These are phyloP conservation scores for Podarcis siculus DNA, from an alignment of 2,797 vertebrate species.

Conservation along the genomic window DNA sequence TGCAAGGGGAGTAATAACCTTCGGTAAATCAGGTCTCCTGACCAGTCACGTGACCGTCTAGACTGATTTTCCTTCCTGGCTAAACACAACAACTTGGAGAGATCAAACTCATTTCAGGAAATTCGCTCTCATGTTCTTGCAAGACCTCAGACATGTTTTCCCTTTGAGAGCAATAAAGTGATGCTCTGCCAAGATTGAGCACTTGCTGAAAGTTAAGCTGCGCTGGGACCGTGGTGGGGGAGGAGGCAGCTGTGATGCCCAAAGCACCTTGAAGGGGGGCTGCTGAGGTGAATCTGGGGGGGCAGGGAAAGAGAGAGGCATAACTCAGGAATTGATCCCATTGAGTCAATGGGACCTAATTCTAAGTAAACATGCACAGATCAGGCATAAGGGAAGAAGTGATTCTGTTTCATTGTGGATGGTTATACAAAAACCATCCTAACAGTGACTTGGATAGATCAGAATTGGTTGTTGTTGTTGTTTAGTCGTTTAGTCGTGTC, in stretches of 20 bases:
- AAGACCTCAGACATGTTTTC: background rate
- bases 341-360: background rate
- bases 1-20: background rate
- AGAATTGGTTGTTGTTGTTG: background rate
- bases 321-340: background rate
- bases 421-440: background rate
- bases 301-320: background rate
- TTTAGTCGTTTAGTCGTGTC: too few species aligned
- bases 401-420: background rate
- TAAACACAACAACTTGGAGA: background rate
- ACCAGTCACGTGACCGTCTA: background rate
- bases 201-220: background rate
- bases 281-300: background rate
- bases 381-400: background rate
- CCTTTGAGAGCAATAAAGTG: background rate
- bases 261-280: background rate
- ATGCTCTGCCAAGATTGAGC: background rate
- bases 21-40: background rate
- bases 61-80: constrained; percentile 13
- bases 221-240: background rate
- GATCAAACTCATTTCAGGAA: constrained; percentile 13
- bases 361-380: background rate
- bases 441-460: background rate
- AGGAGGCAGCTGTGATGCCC: background rate
- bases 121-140: constrained; percentile 2